Conservation (phyloP, 2,888 invertebrate genomes). For the Dioctria rufipes region DNA sequence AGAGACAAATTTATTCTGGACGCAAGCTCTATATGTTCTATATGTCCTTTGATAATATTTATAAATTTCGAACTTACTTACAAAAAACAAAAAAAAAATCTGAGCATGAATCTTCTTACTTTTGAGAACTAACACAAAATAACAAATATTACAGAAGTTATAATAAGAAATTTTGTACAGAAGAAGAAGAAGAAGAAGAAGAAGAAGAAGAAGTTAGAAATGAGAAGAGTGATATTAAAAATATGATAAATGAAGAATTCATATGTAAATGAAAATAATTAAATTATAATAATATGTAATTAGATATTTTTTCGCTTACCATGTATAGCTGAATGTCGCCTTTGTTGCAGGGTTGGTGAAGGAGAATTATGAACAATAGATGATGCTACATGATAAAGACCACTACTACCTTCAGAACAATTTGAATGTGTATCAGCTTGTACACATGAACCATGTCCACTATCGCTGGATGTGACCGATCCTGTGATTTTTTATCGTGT, state of each 20-base stretch:
- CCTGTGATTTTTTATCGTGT: slow-evolving; percentile 71
- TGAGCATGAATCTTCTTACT: too few species aligned
- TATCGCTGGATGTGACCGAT: slow-evolving; percentile 93
- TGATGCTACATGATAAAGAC: slow-evolving; percentile 64
- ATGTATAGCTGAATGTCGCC: slow-evolving; percentile 74
- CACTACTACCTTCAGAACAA: slow-evolving; percentile 62
- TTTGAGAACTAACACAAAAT: too few species aligned
- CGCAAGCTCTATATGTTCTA: too few species aligned
- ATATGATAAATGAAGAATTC: slow-evolving; percentile 1
- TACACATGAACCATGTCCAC: slow-evolving; percentile 87
- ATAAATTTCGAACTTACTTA: too few species aligned
- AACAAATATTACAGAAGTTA: too few species aligned
- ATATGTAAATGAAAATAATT: not conserved
- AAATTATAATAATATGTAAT: not conserved
- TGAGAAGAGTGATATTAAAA: not conserved
- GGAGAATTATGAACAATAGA: slow-evolving; percentile 68
- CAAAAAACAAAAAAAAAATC: too few species aligned
- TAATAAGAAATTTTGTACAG: too few species aligned
- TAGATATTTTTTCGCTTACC: slow-evolving; percentile 67
- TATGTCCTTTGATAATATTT: too few species aligned
- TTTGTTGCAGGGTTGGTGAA: slow-evolving; percentile 69
- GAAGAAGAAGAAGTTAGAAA: slow-evolving; percentile 13
- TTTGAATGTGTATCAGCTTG: slow-evolving; percentile 70
- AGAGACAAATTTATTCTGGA: too few species aligned
- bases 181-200: not conserved